Conservation (phyloP, 2,888 invertebrate genomes). For the Nomada hirtipes region DNA sequence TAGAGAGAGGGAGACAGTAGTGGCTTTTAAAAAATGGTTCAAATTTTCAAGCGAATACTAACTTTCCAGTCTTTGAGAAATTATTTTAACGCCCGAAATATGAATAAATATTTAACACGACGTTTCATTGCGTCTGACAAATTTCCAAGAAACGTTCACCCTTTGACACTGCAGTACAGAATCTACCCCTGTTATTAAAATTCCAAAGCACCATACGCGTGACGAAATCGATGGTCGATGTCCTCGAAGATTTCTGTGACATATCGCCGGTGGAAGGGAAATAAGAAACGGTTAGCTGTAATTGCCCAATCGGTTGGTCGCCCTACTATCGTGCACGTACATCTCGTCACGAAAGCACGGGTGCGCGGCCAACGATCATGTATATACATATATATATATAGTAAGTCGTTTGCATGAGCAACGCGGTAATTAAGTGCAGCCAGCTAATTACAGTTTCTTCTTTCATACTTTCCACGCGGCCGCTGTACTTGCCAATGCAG, state of each 20-base stretch:
- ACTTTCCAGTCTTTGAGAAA: too few species aligned
- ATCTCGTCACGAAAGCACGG: conserved; percentile 74
- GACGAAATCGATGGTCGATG: background rate
- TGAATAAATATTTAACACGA: too few species aligned
- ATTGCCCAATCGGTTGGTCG: conserved; percentile 68
- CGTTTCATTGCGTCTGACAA: too few species aligned
- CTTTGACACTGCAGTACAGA: too few species aligned
- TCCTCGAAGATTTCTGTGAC: conserved; percentile 9
- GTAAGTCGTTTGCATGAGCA: conserved; percentile 70
- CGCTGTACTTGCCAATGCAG: conserved; percentile 29
- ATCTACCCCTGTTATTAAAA: background rate
- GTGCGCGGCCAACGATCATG: conserved; percentile 62
- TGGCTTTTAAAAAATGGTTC: too few species aligned
- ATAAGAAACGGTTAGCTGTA: conserved; percentile 46
- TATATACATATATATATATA: background rate
- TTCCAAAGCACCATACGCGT: too few species aligned
- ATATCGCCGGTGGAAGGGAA: conserved; percentile 18
- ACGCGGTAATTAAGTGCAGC: conserved; percentile 69
- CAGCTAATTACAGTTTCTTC: conserved; percentile 56
- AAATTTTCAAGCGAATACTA: too few species aligned
- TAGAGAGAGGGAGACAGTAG: too few species aligned
- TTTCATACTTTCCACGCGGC: conserved; percentile 42
- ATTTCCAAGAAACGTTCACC: too few species aligned
- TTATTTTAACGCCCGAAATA: too few species aligned
- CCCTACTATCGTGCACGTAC: conserved; percentile 70